A percentile compares a stretch with the other conserved stretches of the same genome.
Evolutionary conservation across 2,888 invertebrate genomes (phyloP).

Genomic region (Lasioglossum leucozonium): DNA sequence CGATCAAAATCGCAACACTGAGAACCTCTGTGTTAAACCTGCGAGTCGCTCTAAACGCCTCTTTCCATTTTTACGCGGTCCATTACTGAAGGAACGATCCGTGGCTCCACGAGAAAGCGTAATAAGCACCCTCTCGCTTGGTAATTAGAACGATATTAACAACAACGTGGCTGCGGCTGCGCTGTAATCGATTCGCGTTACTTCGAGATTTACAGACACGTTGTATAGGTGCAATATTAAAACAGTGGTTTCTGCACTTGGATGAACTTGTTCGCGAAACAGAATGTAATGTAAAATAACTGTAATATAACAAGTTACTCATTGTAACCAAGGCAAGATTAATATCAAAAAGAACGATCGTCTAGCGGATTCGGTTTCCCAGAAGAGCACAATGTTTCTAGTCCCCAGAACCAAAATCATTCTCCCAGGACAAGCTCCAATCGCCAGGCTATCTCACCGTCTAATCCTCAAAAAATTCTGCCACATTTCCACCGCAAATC

Average conservation of each 20-base stretch:
- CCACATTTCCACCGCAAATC: not conserved
- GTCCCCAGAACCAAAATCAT: not conserved
- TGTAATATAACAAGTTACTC: not conserved
- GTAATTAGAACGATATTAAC: conserved; percentile 36
- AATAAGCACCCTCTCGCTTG: conserved; percentile 30
- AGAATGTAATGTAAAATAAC: not conserved
- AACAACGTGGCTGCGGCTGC: conserved; percentile 28
- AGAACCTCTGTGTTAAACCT: conserved; percentile 7
- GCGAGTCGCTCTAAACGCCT: not conserved
- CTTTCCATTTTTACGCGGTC: conserved; percentile 32
- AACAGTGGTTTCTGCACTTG: not conserved
- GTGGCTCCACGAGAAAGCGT: conserved; percentile 29
- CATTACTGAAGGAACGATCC: conserved; percentile 26
- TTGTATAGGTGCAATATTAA: not conserved
- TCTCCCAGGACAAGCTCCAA: not conserved
- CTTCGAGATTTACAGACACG: conserved; percentile 7
- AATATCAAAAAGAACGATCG: not conserved
- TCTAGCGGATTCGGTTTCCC: not conserved
- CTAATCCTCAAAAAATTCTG: conserved; percentile 1
- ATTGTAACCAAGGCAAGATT: not conserved
- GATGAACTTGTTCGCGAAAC: not conserved
- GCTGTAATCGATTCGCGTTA: conserved; percentile 26
- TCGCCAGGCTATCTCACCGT: not conserved
- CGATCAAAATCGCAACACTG: conserved; percentile 11
- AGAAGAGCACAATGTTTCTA: not conserved